phyloP scores from a whole-genome alignment of 2,888 invertebrate species.

The Caenorhabditis imperialis region DNA sequence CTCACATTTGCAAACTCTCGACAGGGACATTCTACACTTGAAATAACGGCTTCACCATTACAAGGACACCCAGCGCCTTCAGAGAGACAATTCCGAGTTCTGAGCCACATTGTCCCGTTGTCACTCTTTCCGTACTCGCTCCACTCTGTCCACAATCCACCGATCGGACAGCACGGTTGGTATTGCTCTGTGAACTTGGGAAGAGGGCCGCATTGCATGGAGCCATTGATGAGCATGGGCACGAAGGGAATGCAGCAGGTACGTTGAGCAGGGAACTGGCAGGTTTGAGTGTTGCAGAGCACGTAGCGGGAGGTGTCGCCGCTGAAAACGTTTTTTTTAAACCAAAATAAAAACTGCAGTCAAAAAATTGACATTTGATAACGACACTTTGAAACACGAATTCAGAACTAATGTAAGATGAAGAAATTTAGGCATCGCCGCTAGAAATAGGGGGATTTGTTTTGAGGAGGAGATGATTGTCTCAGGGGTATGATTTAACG shows the following conservation, averaged over 20 bases:
- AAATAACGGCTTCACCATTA: no score
- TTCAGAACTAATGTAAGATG: no score
- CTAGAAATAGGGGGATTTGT: no score
- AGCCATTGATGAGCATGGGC: slow-evolving; percentile 18
- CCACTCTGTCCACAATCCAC: slow-evolving; percentile 10
- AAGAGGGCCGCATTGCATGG: slow-evolving; percentile 15
- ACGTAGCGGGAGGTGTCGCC: slow-evolving; percentile 16
- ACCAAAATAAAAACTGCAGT: no score
- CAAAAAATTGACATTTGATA: no score
- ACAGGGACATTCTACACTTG: no score
- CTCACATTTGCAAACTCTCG: no score
- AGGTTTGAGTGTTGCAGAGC: slow-evolving; percentile 17
- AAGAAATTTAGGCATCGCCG: no score
- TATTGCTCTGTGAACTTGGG: slow-evolving; percentile 1
- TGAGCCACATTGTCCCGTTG: not conserved
- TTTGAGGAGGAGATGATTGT: no score
- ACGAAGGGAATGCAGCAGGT: slow-evolving; percentile 24
- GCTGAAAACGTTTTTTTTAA: slow-evolving; percentile 6
- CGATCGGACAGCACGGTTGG: not conserved
- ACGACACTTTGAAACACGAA: no score
- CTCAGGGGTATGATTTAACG: no score
- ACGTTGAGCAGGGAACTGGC: slow-evolving; percentile 2
- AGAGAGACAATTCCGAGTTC: slow-evolving; percentile 1
- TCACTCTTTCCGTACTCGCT: not conserved
- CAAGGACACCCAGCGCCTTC: no score